A percentile compares a stretch with the other conserved stretches of the same genome.
These are phyloP conservation scores for Sminthopsis crassicaudata DNA, from an alignment of 2,113 vertebrate genomes.

Conservation along the genomic window DNA sequence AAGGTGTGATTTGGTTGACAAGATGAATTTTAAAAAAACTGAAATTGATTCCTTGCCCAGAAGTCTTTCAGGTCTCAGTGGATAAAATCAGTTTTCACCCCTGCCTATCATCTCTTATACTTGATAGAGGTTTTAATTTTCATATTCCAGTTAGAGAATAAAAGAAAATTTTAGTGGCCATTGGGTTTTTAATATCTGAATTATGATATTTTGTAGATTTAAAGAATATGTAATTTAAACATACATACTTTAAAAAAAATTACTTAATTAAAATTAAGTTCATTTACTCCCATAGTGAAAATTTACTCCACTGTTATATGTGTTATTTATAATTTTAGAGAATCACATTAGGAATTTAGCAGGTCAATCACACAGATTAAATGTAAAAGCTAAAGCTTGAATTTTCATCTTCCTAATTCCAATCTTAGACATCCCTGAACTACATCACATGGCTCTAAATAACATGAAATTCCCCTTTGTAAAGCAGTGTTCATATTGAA, in stretches of 20 bases:
- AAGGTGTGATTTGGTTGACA: background rate
- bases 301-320: background rate
- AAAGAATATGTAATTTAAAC: background rate
- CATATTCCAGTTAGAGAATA: background rate
- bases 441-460: background rate
- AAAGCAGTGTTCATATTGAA: background rate
- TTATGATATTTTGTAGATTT: background rate
- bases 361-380: background rate
- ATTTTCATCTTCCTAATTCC: background rate
- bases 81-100: background rate
- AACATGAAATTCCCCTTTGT: background rate
- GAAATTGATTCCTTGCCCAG: background rate
- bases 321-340: background rate
- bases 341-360: background rate
- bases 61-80: background rate
- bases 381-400: background rate
- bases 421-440: background rate
- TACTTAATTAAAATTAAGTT: no score
- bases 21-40: background rate
- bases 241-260: background rate
- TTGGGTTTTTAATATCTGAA: background rate
- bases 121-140: background rate
- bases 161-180: background rate
- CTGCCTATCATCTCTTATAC: background rate
- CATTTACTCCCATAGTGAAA: background rate